phyloP scores from a whole-genome alignment of 2,888 invertebrate genomes.

The Orthonevra nobilis region DNA sequence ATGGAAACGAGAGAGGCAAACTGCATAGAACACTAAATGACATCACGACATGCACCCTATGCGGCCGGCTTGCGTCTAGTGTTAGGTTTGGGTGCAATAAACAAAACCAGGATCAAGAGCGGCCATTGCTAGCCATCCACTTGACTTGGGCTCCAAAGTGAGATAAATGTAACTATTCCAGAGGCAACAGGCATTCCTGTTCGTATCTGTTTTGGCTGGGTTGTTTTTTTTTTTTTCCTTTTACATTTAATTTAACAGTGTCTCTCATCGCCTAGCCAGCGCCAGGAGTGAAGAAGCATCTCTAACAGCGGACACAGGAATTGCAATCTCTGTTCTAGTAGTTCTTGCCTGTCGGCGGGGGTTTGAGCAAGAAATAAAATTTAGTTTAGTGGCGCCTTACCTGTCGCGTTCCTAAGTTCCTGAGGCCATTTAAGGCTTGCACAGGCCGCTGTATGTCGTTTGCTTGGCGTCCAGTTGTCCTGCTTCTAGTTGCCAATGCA shows the following conservation, averaged over 20 bases:
- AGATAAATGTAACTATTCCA: slow-evolving; percentile 31
- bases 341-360: slow-evolving; percentile 12
- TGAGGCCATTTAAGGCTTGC: slow-evolving; percentile 61
- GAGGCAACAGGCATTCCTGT: slow-evolving; percentile 18
- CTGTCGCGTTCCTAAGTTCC: slow-evolving; percentile 62
- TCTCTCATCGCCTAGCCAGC: slow-evolving; percentile 29
- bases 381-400: slow-evolving; percentile 63
- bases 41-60: slow-evolving; percentile 66
- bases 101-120: slow-evolving; percentile 27
- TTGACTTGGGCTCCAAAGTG: slow-evolving; percentile 39
- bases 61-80: not conserved
- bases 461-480: slow-evolving; percentile 12
- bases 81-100: slow-evolving; percentile 39
- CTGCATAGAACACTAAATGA: slow-evolving; percentile 38
- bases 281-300: slow-evolving; percentile 4
- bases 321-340: slow-evolving; percentile 27
- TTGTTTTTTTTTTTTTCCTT: not conserved
- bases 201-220: no score
- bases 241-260: slow-evolving; percentile 21
- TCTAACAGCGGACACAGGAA: not conserved
- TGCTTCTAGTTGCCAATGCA: slow-evolving; percentile 2
- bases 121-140: slow-evolving; percentile 9
- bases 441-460: slow-evolving; percentile 37
- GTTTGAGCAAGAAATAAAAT: slow-evolving; percentile 33
- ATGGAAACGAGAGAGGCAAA: not conserved